Conservation (phyloP, 2,888 invertebrate genomes). For the Hedychridium roseum region DNA sequence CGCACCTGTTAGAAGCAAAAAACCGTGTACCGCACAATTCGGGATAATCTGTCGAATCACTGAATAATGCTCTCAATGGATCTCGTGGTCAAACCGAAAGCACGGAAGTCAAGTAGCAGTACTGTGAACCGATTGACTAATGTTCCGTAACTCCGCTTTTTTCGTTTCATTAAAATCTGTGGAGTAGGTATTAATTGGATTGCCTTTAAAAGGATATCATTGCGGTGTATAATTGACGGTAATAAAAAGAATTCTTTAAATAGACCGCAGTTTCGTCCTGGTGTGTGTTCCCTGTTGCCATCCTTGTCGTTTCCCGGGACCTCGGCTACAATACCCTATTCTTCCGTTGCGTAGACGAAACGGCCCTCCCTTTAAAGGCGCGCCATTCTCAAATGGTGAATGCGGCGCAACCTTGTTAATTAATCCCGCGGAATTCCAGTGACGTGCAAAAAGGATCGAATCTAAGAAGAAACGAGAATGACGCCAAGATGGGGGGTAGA, state of each 20-base stretch:
- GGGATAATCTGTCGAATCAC: constrained; percentile 40
- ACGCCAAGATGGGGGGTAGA: constrained; percentile 8
- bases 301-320: too few relatives aligned
- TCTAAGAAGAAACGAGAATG: constrained; percentile 14
- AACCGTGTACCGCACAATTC: constrained; percentile 17
- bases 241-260: too few relatives aligned
- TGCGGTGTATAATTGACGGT: too few relatives aligned
- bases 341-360: constrained; percentile 14
- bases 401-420: constrained; percentile 25
- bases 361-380: constrained; percentile 20
- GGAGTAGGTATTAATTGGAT: too few relatives aligned
- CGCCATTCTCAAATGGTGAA: not conserved
- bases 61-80: constrained; percentile 41
- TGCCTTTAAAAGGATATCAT: too few relatives aligned
- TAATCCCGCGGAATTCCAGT: constrained; percentile 23
- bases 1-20: constrained; percentile 8
- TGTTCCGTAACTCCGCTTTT: too few relatives aligned
- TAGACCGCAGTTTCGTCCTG: too few relatives aligned
- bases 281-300: too few relatives aligned
- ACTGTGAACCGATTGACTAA: too few relatives aligned
- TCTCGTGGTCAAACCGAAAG: constrained; percentile 29
- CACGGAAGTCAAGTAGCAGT: constrained; percentile 21
- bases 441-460: constrained; percentile 20
- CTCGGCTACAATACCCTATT: constrained; percentile 27
- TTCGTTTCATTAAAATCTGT: too few relatives aligned